These are phyloP conservation scores for Babyrousa celebensis DNA, from an alignment of 2,797 vertebrate species.

Conservation along the genomic window DNA sequence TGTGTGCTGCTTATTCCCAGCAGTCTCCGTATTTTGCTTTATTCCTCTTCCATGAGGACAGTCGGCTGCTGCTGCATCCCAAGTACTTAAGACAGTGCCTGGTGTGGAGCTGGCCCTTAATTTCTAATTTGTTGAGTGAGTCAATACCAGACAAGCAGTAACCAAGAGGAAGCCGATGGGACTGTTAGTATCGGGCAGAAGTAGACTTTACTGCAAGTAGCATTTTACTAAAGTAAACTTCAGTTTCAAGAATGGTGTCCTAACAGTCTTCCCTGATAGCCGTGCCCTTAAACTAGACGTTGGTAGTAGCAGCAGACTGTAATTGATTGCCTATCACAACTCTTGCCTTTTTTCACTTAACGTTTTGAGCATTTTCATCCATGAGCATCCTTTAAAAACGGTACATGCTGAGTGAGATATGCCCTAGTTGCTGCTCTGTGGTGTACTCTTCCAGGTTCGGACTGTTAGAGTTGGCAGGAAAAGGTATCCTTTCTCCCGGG, in stretches of 20 bases:
- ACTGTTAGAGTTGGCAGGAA: neutral
- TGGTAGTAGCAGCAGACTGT: neutral
- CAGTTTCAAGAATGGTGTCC: neutral
- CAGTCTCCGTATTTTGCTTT: neutral
- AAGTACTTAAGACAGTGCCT: neutral
- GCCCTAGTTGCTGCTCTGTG: neutral
- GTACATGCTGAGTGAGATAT: fast-evolving
- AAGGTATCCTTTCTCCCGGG: neutral
- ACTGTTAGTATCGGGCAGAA: neutral
- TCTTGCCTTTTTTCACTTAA: neutral
- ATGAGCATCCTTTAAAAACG: neutral
- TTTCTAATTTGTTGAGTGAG: neutral
- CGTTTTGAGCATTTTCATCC: neutral
- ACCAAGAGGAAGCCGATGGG: neutral
- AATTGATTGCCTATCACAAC: neutral
- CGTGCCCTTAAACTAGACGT: neutral
- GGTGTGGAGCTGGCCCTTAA: neutral
- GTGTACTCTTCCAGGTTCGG: neutral
- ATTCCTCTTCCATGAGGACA: neutral
- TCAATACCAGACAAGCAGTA: neutral
- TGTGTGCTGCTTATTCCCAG: too few relatives aligned
- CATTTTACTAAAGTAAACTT: neutral
- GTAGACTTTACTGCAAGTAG: too few relatives aligned
- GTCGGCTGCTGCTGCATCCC: too few relatives aligned
- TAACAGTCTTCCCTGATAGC: neutral